phyloP scores from a whole-genome alignment of 2,888 invertebrate species.

The Elmis aenea region DNA sequence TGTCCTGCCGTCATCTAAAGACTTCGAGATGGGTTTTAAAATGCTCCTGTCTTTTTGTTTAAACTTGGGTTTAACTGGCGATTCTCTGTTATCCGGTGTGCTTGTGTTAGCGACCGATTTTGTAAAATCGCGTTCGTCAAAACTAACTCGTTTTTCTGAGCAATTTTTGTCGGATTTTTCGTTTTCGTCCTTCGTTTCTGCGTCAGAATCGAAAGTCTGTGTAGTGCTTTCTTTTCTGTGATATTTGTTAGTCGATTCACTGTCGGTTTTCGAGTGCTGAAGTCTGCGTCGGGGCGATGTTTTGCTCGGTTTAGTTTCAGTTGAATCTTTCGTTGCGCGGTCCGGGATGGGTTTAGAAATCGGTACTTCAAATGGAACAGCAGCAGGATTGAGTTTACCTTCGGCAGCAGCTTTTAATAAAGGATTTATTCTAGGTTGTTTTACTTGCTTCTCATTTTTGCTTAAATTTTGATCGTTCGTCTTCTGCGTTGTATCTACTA shows the following conservation, averaged over 20 bases:
- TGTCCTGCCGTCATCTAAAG: conserved; percentile 9
- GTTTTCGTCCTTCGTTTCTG: background rate
- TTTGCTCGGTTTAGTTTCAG: conserved; percentile 6
- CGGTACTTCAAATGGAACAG: conserved; percentile 15
- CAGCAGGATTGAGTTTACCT: conserved; percentile 15
- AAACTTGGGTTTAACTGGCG: conserved; percentile 1
- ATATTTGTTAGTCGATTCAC: background rate
- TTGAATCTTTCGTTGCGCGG: background rate
- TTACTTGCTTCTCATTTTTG: conserved; percentile 13
- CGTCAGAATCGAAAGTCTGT: too few species aligned
- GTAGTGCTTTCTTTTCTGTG: conserved; percentile 10
- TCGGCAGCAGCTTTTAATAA: conserved; percentile 36
- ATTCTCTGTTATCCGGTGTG: background rate
- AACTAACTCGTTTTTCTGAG: conserved; percentile 25
- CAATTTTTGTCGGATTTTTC: conserved; percentile 5
- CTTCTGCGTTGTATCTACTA: conserved; percentile 6
- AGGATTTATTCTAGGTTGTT: conserved; percentile 37
- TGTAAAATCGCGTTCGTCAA: conserved; percentile 14
- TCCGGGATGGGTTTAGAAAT: background rate
- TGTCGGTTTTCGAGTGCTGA: conserved; percentile 17
- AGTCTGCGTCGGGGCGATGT: conserved; percentile 15
- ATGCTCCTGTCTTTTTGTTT: conserved; percentile 14
- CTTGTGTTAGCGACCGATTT: conserved; percentile 1
- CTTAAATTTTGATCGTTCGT: conserved; percentile 7
- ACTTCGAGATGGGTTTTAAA: conserved; percentile 13